Conservation (phyloP, 2,797 vertebrate species). For the Microctenopoma steveboyesi region DNA sequence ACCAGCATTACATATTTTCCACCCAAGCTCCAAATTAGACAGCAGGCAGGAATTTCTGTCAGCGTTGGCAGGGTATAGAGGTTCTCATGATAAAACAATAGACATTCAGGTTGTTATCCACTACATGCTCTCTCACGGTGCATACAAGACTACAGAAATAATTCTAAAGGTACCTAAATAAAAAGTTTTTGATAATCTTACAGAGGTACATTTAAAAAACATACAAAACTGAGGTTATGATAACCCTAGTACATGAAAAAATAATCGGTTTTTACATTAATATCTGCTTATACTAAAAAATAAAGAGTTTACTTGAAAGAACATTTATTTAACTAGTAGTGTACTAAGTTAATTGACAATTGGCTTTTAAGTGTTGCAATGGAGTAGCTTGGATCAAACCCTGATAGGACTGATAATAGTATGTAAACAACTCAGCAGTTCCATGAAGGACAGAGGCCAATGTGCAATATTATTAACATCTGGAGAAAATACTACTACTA, state of each 20-base stretch:
- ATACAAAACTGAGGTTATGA: not conserved
- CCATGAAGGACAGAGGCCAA: not conserved
- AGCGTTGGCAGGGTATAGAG: slow-evolving; percentile 7
- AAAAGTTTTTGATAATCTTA: not conserved
- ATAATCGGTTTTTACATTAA: too few relatives aligned
- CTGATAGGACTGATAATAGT: not conserved
- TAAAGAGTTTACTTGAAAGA: not conserved
- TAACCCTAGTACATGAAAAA: not conserved
- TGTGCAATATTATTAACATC: not conserved
- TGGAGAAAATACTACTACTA: not conserved
- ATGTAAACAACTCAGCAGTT: not conserved
- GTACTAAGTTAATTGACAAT: not conserved
- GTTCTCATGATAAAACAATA: slow-evolving; percentile 31
- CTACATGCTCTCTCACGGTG: slow-evolving; percentile 12
- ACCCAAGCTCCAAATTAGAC: slow-evolving; percentile 35
- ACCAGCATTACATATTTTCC: slow-evolving; percentile 39
- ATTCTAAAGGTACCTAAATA: not conserved
- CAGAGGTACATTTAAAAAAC: too few relatives aligned
- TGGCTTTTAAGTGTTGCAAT: not conserved
- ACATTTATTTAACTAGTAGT: slow-evolving; percentile 6
- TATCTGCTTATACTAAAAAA: slow-evolving; percentile 6
- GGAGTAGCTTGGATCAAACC: not conserved
- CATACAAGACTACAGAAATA: slow-evolving; percentile 5
- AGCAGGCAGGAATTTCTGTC: slow-evolving; percentile 26
- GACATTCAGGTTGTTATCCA: slow-evolving; percentile 15